Evolutionary conservation across 1,140 invertebrate genomes (phyloP).

Genomic region (Drosophila elegans): DNA sequence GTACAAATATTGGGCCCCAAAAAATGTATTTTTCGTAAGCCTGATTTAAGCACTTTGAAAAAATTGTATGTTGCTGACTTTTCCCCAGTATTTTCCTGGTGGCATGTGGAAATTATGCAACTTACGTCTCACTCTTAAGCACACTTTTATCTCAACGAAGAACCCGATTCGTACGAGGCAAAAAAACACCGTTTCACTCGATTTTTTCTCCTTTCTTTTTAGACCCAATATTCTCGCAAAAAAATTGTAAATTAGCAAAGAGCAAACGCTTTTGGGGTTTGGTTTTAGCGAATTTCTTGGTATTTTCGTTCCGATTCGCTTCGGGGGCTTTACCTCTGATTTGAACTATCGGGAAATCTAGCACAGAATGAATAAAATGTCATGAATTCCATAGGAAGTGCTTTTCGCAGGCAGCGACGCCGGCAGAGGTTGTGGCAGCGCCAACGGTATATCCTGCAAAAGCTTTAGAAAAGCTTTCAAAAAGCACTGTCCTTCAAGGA

Average conservation of each 20-base stretch:
- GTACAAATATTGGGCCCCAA: conserved; percentile 9
- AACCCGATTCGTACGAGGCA: conserved; percentile 8
- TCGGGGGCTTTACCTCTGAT: conserved; percentile 70
- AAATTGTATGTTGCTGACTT: not conserved
- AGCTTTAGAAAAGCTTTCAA: conserved; percentile 32
- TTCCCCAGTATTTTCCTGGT: not conserved
- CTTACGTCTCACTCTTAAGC: conserved; percentile 78
- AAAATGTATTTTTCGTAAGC: conserved; percentile 1
- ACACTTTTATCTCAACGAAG: conserved; percentile 50
- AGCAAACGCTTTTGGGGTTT: not conserved
- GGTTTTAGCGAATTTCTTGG: conserved; percentile 19
- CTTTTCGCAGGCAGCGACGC: conserved; percentile 54
- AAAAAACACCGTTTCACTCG: conserved; percentile 27
- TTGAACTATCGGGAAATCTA: conserved; percentile 84
- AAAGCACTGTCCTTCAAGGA: not conserved
- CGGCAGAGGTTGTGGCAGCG: conserved; percentile 14
- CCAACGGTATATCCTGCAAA: conserved; percentile 55
- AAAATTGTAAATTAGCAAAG: not conserved
- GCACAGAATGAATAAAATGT: conserved; percentile 79
- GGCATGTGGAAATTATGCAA: conserved; percentile 66
- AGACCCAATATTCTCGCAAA: not conserved
- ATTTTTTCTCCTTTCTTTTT: not conserved
- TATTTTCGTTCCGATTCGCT: conserved; percentile 38
- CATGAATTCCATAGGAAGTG: conserved; percentile 64
- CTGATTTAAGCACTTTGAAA: not conserved